phyloP scores from a whole-genome alignment of 2,888 invertebrate genomes.

The Masnerella sp. region DNA sequence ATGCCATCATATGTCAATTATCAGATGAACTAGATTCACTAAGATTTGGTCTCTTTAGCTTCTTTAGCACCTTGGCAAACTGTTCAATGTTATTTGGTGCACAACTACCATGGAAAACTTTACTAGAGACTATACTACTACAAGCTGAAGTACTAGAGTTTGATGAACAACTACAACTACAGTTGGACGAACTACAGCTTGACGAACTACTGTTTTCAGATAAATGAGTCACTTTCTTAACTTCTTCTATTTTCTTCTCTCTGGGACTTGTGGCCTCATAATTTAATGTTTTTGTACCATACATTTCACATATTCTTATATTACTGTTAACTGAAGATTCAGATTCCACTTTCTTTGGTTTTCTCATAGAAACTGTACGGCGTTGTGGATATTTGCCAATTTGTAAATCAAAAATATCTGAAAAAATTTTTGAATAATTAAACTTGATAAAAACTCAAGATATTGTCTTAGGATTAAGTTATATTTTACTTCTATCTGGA shows the following conservation, averaged over 20 bases:
- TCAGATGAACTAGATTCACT: too few relatives aligned
- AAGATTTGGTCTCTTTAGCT: too few relatives aligned
- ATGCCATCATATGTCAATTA: too few relatives aligned
- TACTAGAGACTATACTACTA: too few relatives aligned
- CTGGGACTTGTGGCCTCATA: constrained; percentile 17
- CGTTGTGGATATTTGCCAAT: neutral
- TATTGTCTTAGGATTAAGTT: too few relatives aligned
- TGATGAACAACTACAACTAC: constrained; percentile 6
- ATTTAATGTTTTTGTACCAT: constrained; percentile 26
- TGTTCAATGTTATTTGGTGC: too few relatives aligned
- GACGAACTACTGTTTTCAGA: constrained; percentile 6
- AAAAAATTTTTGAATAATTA: too few relatives aligned
- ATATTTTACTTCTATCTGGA: too few relatives aligned
- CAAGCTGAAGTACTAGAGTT: constrained; percentile 2
- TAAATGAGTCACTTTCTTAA: neutral
- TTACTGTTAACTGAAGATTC: neutral
- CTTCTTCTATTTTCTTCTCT: neutral
- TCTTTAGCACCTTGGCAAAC: too few relatives aligned
- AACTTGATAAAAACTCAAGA: too few relatives aligned
- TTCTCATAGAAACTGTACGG: too few relatives aligned
- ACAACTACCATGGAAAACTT: too few relatives aligned
- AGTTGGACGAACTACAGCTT: constrained; percentile 4
- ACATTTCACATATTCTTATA: constrained; percentile 18
- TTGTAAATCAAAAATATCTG: constrained; percentile 13
- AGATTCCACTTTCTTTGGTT: neutral